Percentiles rank a stretch among this genome's conserved stretches.
Evolutionary conservation across 1,140 invertebrate genomes (phyloP).

Genomic region (Mylabris phalerata): DNA sequence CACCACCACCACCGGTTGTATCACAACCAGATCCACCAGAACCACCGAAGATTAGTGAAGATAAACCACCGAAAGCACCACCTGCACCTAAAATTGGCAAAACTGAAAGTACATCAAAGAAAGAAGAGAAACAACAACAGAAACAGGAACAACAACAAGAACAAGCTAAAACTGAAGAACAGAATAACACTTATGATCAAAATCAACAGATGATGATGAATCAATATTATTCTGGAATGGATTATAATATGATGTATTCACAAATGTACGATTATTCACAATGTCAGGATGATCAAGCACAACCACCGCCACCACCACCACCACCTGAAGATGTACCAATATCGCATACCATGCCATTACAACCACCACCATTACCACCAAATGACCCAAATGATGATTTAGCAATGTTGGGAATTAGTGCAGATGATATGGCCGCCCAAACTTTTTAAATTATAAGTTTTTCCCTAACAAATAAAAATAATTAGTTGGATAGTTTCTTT

Average conservation of each 20-base stretch:
- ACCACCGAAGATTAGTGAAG: constrained; percentile 18
- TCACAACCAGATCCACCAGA: constrained; percentile 32
- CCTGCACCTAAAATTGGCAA: constrained; percentile 21
- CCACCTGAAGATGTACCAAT: constrained; percentile 23
- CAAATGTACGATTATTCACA: constrained; percentile 23
- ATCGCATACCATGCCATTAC: constrained; percentile 36
- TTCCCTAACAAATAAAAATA: too few relatives aligned
- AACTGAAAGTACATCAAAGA: neutral
- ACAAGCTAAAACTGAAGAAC: constrained; percentile 22
- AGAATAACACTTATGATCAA: constrained; percentile 10
- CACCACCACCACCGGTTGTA: constrained; percentile 27
- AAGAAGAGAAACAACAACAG: constrained; percentile 2
- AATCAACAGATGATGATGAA: constrained; percentile 23
- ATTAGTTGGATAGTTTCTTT: too few relatives aligned
- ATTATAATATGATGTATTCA: constrained; percentile 22
- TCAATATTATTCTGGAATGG: constrained; percentile 21
- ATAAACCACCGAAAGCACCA: constrained; percentile 19
- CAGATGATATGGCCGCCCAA: constrained; percentile 58
- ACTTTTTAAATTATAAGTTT: constrained; percentile 24
- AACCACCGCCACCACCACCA: constrained; percentile 29
- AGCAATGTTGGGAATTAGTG: constrained; percentile 62
- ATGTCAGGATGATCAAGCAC: neutral
- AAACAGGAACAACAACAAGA: neutral
- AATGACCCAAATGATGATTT: constrained; percentile 57
- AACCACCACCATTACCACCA: constrained; percentile 37